Evolutionary conservation across 2,797 vertebrate genomes (phyloP).

Genomic region (Platyrinchus mystaceus): DNA sequence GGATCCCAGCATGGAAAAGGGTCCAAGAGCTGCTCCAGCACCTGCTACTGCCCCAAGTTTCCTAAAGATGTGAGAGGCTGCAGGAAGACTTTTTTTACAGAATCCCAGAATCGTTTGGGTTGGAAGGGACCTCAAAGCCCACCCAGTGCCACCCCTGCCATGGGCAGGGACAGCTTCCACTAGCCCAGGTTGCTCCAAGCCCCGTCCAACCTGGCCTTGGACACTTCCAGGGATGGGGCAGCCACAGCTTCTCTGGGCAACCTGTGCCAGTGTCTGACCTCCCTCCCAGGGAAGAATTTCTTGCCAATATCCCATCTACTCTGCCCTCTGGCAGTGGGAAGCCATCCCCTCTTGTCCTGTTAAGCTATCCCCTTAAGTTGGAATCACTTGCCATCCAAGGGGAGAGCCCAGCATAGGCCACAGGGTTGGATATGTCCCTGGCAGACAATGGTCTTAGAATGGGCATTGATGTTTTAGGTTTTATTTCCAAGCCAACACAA

Average conservation of each 20-base stretch:
- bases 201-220: rapidly evolving
- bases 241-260: neutral
- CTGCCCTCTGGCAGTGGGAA: neutral
- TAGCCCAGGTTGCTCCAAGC: neutral
- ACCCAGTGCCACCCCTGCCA: rapidly evolving
- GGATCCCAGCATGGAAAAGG: neutral
- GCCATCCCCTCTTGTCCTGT: neutral
- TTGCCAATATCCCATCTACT: neutral
- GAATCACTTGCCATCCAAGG: neutral
- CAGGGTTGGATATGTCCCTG: rapidly evolving
- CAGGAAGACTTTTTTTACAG: neutral
- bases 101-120: too few species aligned
- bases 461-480: neutral
- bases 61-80: neutral
- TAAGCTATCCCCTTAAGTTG: neutral
- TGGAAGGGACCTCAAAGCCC: neutral
- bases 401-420: neutral
- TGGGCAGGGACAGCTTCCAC: neutral
- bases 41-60: neutral
- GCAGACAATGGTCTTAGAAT: neutral
- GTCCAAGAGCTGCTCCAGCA: neutral
- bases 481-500: neutral
- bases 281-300: neutral
- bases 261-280: neutral
- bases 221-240: neutral